Percentiles rank a stretch among this genome's conserved stretches.
phyloP scores from a whole-genome alignment of 92 coral and sea anemone genomes.

The Parazoanthus swiftii region DNA sequence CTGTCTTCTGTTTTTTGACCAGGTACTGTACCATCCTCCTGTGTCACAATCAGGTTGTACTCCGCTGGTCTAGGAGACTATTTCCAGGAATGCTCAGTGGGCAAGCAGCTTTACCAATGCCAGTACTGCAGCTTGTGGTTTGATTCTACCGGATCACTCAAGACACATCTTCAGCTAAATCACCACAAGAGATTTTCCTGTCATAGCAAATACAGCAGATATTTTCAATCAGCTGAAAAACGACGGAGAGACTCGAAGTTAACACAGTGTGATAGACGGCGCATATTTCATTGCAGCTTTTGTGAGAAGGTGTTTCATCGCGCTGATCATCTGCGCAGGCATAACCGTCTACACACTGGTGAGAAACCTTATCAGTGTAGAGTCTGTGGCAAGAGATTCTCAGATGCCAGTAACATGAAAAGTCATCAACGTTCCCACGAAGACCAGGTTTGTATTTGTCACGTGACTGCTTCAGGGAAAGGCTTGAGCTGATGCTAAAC shows the following conservation, averaged over 20 bases:
- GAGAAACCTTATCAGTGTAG: slow-evolving; percentile 31
- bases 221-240: neutral
- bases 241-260: neutral
- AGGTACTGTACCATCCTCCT: neutral
- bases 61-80: neutral
- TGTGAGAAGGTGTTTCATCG: slow-evolving; percentile 9
- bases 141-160: neutral
- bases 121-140: neutral
- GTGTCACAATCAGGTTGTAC: neutral
- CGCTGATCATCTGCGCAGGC: slow-evolving; percentile 17
- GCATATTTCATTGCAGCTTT: neutral
- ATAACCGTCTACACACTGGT: slow-evolving; percentile 8
- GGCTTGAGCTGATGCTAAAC: too few species aligned
- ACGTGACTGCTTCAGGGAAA: neutral
- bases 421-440: slow-evolving; percentile 19
- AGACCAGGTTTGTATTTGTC: neutral
- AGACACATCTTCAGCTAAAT: neutral
- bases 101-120: neutral
- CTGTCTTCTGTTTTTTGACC: neutral
- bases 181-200: neutral
- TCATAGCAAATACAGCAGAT: too few species aligned
- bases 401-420: slow-evolving; percentile 24
- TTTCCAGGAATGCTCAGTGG: neutral
- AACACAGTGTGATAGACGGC: neutral
- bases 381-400: slow-evolving; percentile 22